Base-by-base conservation (phyloP, 2,113 vertebrate genomes). In the Scortum barcoo region DNA sequence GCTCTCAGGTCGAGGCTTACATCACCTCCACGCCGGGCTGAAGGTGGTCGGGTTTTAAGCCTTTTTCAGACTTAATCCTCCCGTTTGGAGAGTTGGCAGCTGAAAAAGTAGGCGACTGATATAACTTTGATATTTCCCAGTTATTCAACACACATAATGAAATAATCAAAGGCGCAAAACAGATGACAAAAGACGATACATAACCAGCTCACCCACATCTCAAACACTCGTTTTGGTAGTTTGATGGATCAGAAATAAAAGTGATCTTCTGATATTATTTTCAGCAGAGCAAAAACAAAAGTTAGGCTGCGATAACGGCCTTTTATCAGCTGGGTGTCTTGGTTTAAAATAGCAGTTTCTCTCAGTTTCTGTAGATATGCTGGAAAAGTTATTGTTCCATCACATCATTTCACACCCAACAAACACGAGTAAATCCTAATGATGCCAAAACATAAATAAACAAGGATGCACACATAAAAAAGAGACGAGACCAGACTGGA, bases 61-160 rank as follows among this genome's bases (percentile, higher is more conserved):
- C 40, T 68, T 83, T 9, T 82, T 67, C 60, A 78, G 40, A 65
- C 36, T 66, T 80, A 84, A 90, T 84, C 84, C 73, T 66, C 13
- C 53, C 57, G 36, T 86, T 84, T n/a, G 51, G 40, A 44, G 17
- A 69, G 51, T 57, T 88, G 73, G 70, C 61, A 76, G 50, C 20
- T 24, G 24, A 40, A 70, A 80, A 78, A 69, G 2, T 38, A 16
- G 13, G 5, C 40, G 20, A 50, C n/a, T 85, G 77, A 60, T 75
- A 54, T 28, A 88, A 84, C 77, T 57, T 17, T 44, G 26, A 63
- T 67, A 63, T 70, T 76, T 69, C 42, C 53, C 33, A 28, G n/a
- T 89, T 79, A 87, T 80, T 60, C 54, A 85, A 79, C 81, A 42
- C 12, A 66, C 42, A 68, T 46, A 58, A 46, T 33, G n/a, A 70